Conservation (phyloP, 2,113 vertebrate species). For the Procavia capensis region DNA sequence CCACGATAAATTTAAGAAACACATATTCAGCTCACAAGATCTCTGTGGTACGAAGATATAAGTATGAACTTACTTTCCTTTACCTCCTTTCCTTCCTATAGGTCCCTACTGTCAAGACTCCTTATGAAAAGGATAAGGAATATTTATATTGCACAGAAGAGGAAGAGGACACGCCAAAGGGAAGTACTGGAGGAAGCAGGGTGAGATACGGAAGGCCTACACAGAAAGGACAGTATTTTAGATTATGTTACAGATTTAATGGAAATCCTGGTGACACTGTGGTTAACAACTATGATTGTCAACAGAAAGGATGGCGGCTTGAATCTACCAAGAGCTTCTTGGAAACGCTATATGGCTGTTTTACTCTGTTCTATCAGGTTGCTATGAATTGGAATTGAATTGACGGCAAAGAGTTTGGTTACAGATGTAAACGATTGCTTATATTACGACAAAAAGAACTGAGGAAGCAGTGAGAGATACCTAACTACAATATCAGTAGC, state of each 20-base stretch:
- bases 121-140: not conserved
- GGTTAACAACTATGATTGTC: too few relatives aligned
- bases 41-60: slow-evolving; percentile 48
- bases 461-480: slow-evolving; percentile 18
- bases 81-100: not conserved
- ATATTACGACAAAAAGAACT: slow-evolving; percentile 24
- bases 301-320: too few relatives aligned
- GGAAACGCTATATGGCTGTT: too few relatives aligned
- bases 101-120: not conserved
- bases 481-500: not conserved
- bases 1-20: slow-evolving; percentile 22
- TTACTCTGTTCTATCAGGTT: too few relatives aligned
- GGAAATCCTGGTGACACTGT: too few relatives aligned
- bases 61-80: slow-evolving; percentile 7
- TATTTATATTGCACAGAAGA: not conserved
- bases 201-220: not conserved
- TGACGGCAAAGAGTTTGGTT: too few relatives aligned
- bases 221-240: not conserved
- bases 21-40: not conserved
- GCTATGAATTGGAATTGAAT: too few relatives aligned
- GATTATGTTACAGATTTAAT: not conserved
- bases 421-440: not conserved
- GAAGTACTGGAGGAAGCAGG: not conserved
- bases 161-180: not conserved
- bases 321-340: too few relatives aligned